Conservation (phyloP, 2,888 invertebrate genomes). For the Melieria picta region DNA sequence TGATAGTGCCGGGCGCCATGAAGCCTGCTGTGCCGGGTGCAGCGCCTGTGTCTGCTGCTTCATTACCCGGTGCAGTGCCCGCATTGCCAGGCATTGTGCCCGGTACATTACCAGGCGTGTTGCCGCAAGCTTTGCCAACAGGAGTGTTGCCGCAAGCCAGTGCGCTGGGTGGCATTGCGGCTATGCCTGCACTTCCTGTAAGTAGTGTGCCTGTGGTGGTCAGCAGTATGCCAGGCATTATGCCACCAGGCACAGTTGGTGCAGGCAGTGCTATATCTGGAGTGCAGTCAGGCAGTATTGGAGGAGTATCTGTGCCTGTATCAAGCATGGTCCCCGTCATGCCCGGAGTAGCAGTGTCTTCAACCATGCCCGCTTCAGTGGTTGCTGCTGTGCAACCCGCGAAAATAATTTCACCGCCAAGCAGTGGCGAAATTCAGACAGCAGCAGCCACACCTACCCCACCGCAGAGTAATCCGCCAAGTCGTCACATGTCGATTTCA, state of each 20-base stretch:
- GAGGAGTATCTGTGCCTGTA: constrained; percentile 20
- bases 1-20: constrained; percentile 40
- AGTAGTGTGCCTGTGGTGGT: constrained; percentile 39
- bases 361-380: constrained; percentile 39
- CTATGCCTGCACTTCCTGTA: constrained; percentile 60
- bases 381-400: constrained; percentile 47
- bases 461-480: constrained; percentile 65
- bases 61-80: constrained; percentile 43
- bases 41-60: constrained; percentile 41
- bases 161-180: constrained; percentile 51
- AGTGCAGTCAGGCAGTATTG: not conserved
- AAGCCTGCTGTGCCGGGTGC: constrained; percentile 37
- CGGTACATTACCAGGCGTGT: constrained; percentile 44
- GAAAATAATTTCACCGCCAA: constrained; percentile 67
- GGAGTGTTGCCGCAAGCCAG: constrained; percentile 17
- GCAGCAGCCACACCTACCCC: constrained; percentile 58
- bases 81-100: constrained; percentile 52
- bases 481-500: constrained; percentile 66
- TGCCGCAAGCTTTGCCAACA: constrained; percentile 43
- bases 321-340: constrained; percentile 41
- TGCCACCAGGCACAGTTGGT: constrained; percentile 51
- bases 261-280: constrained; percentile 48
- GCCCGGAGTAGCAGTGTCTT: constrained; percentile 42
- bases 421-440: constrained; percentile 45
- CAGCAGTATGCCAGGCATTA: constrained; percentile 41